Conservation (phyloP, 2,888 invertebrate species). For the Epinotia brunnichana region DNA sequence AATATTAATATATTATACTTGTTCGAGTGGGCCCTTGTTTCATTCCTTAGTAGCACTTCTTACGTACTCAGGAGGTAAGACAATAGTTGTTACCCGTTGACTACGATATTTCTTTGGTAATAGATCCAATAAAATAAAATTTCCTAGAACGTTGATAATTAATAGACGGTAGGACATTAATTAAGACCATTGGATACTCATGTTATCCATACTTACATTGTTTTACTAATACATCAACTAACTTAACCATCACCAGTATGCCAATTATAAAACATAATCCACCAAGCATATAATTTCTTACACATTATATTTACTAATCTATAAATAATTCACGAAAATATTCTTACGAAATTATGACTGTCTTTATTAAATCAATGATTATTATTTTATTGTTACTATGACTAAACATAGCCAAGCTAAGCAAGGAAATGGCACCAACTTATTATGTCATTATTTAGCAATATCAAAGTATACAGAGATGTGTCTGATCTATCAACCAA, state of each 20-base stretch:
- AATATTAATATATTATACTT: not conserved
- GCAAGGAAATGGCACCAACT: slow-evolving; percentile 16
- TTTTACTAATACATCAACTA: slow-evolving; percentile 16
- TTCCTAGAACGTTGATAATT: slow-evolving; percentile 29
- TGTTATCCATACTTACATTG: slow-evolving; percentile 9
- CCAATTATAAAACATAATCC: slow-evolving; percentile 16
- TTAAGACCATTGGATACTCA: slow-evolving; percentile 2
- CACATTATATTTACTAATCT: slow-evolving; percentile 7
- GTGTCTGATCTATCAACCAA: not conserved
- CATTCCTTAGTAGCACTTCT: slow-evolving; percentile 19
- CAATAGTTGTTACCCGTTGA: slow-evolving; percentile 27
- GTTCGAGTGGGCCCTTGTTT: slow-evolving; percentile 25
- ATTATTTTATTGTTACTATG: slow-evolving; percentile 16
- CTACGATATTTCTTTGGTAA: slow-evolving; percentile 41
- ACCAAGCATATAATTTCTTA: slow-evolving; percentile 6
- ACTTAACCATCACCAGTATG: slow-evolving; percentile 34
- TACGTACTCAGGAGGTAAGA: slow-evolving; percentile 27
- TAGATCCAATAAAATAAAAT: slow-evolving; percentile 27
- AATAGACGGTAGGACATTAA: slow-evolving; percentile 21
- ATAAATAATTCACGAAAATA: slow-evolving; percentile 25
- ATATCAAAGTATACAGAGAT: not conserved
- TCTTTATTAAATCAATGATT: slow-evolving; percentile 18
- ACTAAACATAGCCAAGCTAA: slow-evolving; percentile 20
- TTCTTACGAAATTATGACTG: slow-evolving; percentile 33
- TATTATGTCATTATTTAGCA: slow-evolving; percentile 2